A percentile compares a stretch with the other conserved stretches of the same genome.
Conservation (phyloP, 2,113 vertebrate species). For the Nothoprocta perdicaria region DNA sequence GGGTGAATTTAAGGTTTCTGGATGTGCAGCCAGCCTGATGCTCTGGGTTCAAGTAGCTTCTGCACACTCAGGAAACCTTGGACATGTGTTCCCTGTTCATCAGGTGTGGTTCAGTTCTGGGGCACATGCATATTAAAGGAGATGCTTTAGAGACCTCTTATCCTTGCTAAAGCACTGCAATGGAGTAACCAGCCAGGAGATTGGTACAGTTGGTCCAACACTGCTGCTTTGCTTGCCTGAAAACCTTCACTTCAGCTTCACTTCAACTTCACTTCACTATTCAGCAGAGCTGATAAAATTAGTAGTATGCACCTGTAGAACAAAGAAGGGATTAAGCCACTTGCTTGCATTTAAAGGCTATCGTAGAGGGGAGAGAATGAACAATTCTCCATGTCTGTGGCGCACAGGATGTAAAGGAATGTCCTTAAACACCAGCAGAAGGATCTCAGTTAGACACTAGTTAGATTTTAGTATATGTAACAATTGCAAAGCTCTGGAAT, state of each 20-base stretch:
- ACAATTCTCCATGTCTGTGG: neutral
- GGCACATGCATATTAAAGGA: accelerated
- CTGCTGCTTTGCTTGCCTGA: neutral
- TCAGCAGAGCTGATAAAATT: neutral
- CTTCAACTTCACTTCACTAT: no score
- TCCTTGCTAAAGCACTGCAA: neutral
- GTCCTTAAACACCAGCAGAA: slow-evolving; percentile 1
- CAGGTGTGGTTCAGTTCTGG: neutral
- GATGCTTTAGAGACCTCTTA: neutral
- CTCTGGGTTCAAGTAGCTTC: neutral
- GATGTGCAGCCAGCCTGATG: neutral
- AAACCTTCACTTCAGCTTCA: neutral
- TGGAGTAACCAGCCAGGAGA: neutral
- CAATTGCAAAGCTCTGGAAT: neutral
- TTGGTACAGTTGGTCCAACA: neutral
- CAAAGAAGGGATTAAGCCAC: neutral
- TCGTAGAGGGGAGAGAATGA: neutral
- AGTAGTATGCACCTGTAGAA: accelerated
- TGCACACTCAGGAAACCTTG: neutral
- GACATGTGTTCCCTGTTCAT: accelerated
- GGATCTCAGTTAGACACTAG: neutral
- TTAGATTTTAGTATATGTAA: neutral
- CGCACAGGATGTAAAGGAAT: neutral
- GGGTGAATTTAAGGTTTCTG: neutral
- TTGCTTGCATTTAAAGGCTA: neutral